Percentiles rank a stretch among this genome's conserved stretches.
Conservation (phyloP, 2,113 vertebrate species). For the Gymnocephalus cernua region DNA sequence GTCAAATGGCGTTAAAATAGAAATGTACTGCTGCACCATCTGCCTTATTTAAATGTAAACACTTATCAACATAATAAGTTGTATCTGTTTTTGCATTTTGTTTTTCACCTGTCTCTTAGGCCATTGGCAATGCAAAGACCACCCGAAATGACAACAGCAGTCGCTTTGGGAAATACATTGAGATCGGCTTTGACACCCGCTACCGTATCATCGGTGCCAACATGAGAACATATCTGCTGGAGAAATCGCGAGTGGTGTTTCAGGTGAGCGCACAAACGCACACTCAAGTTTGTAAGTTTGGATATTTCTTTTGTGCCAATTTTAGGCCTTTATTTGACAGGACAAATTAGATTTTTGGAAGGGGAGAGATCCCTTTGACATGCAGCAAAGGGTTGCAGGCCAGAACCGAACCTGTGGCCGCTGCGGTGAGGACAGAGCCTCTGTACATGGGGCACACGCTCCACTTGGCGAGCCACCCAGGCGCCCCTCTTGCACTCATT, state of each 20-base stretch:
- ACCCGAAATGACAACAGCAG: slow-evolving; percentile 99
- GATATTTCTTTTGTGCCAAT: not conserved
- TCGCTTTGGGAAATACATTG: slow-evolving; percentile 98
- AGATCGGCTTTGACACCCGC: slow-evolving; percentile 96
- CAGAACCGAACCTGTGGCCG: too few relatives aligned
- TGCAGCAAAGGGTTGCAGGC: too few relatives aligned
- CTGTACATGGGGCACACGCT: too few relatives aligned
- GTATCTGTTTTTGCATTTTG: not conserved
- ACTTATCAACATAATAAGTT: not conserved
- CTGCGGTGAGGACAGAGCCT: too few relatives aligned
- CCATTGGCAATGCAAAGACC: slow-evolving; percentile 98
- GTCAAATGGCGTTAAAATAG: not conserved
- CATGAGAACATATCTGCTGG: slow-evolving; percentile 99
- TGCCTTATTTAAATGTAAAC: not conserved
- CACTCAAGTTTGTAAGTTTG: not conserved
- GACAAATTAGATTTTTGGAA: too few relatives aligned
- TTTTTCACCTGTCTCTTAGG: slow-evolving; percentile 78
- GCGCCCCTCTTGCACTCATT: not conserved
- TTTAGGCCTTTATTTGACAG: too few relatives aligned
- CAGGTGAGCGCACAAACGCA: slow-evolving; percentile 87
- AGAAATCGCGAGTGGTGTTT: slow-evolving; percentile 98
- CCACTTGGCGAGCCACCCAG: too few relatives aligned
- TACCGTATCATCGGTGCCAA: slow-evolving; percentile 97
- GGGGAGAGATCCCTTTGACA: too few relatives aligned
- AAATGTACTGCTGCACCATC: not conserved